These are phyloP conservation scores for Tetanocera ferruginea DNA, from an alignment of 2,888 invertebrate genomes.

Conservation along the genomic window DNA sequence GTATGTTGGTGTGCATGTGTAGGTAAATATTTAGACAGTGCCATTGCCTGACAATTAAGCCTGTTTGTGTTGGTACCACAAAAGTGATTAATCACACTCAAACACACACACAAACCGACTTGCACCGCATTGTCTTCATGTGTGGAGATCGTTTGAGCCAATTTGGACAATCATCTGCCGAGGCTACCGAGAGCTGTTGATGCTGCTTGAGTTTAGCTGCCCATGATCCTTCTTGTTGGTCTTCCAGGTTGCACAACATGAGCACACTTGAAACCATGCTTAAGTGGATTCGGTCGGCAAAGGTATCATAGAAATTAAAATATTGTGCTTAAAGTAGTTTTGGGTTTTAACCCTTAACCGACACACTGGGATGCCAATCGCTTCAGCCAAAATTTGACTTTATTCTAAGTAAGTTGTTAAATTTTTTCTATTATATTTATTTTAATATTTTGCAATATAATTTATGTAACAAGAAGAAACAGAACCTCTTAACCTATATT, in stretches of 20 bases:
- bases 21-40: not conserved
- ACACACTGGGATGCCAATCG: too few relatives aligned
- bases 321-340: not conserved
- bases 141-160: conserved; percentile 1
- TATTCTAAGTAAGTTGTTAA: too few relatives aligned
- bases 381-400: too few relatives aligned
- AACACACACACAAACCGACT: too few relatives aligned
- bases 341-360: too few relatives aligned
- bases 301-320: conserved; percentile 3
- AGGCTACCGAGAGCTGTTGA: not conserved
- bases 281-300: not conserved
- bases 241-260: too few relatives aligned
- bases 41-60: conserved; percentile 18
- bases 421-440: too few relatives aligned
- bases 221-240: too few relatives aligned
- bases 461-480: too few relatives aligned
- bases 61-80: not conserved
- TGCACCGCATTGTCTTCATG: not conserved
- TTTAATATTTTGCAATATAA: too few relatives aligned
- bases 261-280: not conserved
- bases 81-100: conserved; percentile 4
- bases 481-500: too few relatives aligned
- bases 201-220: not conserved
- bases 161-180: not conserved
- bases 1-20: not conserved